Evolutionary conservation across 1,140 invertebrate genomes (phyloP), one percentile per base, ranked within the genome.

Genomic region (Colletes latitarsis): DNA sequence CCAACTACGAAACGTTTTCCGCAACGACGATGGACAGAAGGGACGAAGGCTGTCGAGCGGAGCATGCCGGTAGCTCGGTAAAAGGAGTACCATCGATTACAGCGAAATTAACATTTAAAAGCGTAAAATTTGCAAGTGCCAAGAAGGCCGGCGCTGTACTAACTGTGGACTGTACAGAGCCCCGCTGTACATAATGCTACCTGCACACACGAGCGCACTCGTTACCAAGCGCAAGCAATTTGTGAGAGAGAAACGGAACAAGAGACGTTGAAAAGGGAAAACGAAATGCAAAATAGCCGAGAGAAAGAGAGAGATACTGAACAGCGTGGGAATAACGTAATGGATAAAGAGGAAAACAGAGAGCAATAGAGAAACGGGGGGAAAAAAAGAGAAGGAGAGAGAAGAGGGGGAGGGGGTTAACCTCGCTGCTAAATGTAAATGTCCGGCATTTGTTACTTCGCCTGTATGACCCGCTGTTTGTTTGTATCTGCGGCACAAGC

Each of bases 381-480:
- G n/a, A n/a, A 64, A 52, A 19, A 46, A 72, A 85, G 71, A 81
- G 55, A 30, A 68, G 67, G 71, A 67, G 60, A 19, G 19, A 39
- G 14, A 15, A 30, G 19, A 53, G 10, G 30, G 30, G 15, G 30
- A 21, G 57, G 70, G 39, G 79, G 71, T 62, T 67, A 79, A 85
- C 87, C 88, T 89, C 83, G 88, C 88, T 88, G 85, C 89, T 91
- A 91, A 92, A 93, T 93, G 91, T 92, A 92, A 92, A 93, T 93
- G 91, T 91, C 91, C 87, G 77, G 92, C 90, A 92, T 93, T 93
- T 93, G 91, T 92, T 92, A 92, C 89, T 88, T 87, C 78, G 83
- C 86, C 85, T 88, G 90, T 92, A 92, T 91, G 91, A 92, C 87
- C 90, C 84, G 82, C 85, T 88, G 89, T 90, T 92, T 92, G 89